Conservation (phyloP, 2,888 invertebrate species). For the Pegoplata infirma region DNA sequence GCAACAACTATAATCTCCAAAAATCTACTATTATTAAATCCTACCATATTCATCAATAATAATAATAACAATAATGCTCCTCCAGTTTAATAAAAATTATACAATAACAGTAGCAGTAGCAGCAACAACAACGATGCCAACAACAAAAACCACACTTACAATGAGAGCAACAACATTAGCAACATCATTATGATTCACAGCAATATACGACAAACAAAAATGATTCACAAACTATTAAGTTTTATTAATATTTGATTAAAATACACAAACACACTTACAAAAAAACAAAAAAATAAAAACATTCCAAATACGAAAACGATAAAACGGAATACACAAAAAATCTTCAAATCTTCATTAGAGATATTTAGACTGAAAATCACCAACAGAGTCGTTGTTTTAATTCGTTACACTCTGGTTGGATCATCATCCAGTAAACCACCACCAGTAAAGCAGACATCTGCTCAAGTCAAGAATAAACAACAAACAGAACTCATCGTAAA, state of each 20-base stretch:
- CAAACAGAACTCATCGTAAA: constrained; percentile 3
- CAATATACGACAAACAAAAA: constrained; percentile 22
- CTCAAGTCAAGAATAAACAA: constrained; percentile 38
- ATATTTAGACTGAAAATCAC: constrained; percentile 46
- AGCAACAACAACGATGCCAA: constrained; percentile 12
- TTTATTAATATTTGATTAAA: constrained; percentile 45
- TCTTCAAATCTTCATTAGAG: constrained; percentile 39
- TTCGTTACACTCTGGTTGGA: constrained; percentile 13
- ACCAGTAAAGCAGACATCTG: constrained; percentile 8
- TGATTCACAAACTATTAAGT: constrained; percentile 46
- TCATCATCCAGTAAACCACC: background rate
- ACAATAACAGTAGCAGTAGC: constrained; percentile 8
- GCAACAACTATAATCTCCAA: constrained; percentile 21
- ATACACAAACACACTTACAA: background rate
- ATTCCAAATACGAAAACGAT: no score
- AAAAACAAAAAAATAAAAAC: constrained; percentile 5
- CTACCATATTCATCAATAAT: constrained; percentile 6
- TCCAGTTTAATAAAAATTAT: constrained; percentile 31
- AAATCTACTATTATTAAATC: background rate
- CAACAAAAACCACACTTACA: constrained; percentile 17
- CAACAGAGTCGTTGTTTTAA: constrained; percentile 17
- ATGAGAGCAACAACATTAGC: constrained; percentile 14
- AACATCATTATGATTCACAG: constrained; percentile 49
- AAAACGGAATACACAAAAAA: constrained; percentile 19
- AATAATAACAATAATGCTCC: constrained; percentile 38